Conservation (phyloP, 2,797 vertebrate genomes). For the Sardinella longiceps region DNA sequence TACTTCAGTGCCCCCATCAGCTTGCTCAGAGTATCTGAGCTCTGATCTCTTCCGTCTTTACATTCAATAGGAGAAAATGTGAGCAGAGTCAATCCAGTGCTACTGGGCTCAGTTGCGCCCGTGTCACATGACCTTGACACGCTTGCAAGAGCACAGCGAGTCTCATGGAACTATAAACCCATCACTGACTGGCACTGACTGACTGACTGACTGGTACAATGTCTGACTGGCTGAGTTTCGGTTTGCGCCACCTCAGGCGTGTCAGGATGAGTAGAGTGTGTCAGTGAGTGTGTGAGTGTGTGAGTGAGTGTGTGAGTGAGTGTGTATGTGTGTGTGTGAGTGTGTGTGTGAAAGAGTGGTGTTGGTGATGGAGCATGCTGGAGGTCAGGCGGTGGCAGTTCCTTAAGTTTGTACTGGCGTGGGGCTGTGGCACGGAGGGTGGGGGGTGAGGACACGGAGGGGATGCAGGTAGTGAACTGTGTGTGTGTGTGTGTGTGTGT, state of each 20-base stretch:
- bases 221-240: background rate
- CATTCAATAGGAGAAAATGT: constrained; percentile 33
- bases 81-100: constrained; percentile 7
- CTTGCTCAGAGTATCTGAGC: background rate
- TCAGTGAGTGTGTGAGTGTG: background rate
- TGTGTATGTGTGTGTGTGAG: background rate
- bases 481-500: too few relatives aligned
- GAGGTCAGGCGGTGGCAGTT: background rate
- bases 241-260: background rate
- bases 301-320: background rate
- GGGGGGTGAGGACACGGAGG: background rate
- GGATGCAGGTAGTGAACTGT: too few relatives aligned
- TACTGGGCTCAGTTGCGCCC: background rate
- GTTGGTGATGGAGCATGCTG: background rate
- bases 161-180: background rate
- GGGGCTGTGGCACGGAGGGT: background rate
- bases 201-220: background rate
- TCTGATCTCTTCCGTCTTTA: constrained; percentile 22
- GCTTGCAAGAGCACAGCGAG: background rate
- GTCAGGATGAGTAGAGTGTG: too few relatives aligned
- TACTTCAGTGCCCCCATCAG: constrained; percentile 18
- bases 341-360: background rate
- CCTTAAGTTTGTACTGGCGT: background rate
- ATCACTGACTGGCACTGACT: too few relatives aligned
- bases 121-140: background rate